These are phyloP conservation scores for Abramis brama DNA, from an alignment of 2,113 vertebrate species.

Conservation along the genomic window DNA sequence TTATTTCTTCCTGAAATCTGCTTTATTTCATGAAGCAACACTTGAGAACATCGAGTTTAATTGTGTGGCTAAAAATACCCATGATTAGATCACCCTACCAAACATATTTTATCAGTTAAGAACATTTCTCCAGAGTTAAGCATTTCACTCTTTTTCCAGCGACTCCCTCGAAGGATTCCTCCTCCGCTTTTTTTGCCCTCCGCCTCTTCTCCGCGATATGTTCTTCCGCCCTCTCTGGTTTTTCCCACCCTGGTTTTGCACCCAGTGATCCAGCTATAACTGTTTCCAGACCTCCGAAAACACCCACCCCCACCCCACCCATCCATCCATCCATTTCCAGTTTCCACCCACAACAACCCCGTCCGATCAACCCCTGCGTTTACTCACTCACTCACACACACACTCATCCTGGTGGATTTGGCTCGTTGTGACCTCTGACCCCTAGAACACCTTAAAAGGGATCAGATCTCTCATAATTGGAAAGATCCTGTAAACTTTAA, in stretches of 20 bases:
- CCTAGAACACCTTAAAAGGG: constrained; percentile 11
- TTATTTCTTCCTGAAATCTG: neutral
- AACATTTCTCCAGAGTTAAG: constrained; percentile 44
- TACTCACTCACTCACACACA: neutral
- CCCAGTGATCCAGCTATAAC: constrained; percentile 75
- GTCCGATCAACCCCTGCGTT: constrained; percentile 22
- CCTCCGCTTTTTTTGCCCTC: constrained; percentile 31
- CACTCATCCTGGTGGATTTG: constrained; percentile 17
- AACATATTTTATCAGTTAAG: constrained; percentile 51
- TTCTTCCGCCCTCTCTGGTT: constrained; percentile 71
- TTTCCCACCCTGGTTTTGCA: constrained; percentile 76
- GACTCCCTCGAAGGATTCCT: constrained; percentile 53
- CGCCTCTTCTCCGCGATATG: constrained; percentile 66
- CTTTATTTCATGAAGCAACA: neutral
- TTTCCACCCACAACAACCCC: constrained; percentile 50
- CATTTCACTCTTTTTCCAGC: constrained; percentile 68
- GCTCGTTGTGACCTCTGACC: constrained; percentile 48
- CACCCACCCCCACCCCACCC: constrained; percentile 35
- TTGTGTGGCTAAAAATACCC: constrained; percentile 34
- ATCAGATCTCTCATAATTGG: constrained; percentile 20
- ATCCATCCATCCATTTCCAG: neutral
- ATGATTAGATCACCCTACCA: neutral
- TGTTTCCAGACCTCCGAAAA: constrained; percentile 76
- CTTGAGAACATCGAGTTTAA: neutral
- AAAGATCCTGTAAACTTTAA: neutral